Percentiles rank a stretch among this genome's conserved stretches.
Conservation (phyloP, 2,797 vertebrate species). For the Urocyon cinereoargenteus region DNA sequence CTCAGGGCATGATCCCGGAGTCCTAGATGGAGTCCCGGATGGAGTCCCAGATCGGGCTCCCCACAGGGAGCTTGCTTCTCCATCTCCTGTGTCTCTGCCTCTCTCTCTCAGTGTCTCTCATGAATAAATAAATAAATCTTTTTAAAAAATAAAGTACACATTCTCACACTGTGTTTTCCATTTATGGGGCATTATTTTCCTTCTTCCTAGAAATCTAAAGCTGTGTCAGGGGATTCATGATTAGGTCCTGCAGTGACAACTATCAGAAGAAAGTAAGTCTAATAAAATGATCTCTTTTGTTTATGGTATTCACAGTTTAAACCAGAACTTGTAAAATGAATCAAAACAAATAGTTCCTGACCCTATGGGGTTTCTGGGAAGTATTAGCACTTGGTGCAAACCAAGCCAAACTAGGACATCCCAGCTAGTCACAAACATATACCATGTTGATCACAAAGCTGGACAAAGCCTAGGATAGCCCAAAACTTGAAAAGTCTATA, state of each 20-base stretch:
- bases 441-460: not conserved
- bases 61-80: no score
- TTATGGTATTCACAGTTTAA: conserved; percentile 76
- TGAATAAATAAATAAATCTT: no score
- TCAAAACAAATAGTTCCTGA: conserved; percentile 44
- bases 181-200: conserved; percentile 79
- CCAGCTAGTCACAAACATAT: not conserved
- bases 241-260: conserved; percentile 35
- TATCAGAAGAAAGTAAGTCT: conserved; percentile 49
- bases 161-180: conserved; percentile 70
- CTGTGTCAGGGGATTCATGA: conserved; percentile 66
- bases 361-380: conserved; percentile 64
- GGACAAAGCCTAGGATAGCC: not conserved
- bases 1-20: no score
- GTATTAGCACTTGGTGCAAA: conserved; percentile 7
- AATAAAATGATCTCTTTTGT: conserved; percentile 58
- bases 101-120: no score
- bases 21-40: no score
- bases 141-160: not conserved
- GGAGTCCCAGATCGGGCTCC: no score
- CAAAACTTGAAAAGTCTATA: not conserved
- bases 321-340: conserved; percentile 72
- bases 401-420: conserved; percentile 14
- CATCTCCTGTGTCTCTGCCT: no score
- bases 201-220: conserved; percentile 74